These are phyloP conservation scores for Linurgus olivaceus DNA, from an alignment of 2,797 vertebrate genomes.

Conservation along the genomic window DNA sequence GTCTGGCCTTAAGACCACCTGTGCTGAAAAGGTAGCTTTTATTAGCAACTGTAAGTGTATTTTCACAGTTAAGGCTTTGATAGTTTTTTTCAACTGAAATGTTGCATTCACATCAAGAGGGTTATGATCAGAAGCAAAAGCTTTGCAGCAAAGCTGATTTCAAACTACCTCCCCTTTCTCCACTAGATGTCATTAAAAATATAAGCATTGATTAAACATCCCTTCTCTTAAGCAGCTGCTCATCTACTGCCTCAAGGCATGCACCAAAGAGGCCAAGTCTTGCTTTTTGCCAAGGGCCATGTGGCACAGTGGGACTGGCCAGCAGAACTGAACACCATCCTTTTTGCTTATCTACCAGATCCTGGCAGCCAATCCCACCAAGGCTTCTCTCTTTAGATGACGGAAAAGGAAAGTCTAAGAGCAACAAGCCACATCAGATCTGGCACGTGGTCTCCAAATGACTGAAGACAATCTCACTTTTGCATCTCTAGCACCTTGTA, in stretches of 20 bases:
- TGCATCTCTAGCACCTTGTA: not conserved
- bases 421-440: not conserved
- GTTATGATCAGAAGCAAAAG: not conserved
- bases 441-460: rapidly evolving
- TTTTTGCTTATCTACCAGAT: not conserved
- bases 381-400: not conserved
- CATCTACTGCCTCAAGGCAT: not conserved
- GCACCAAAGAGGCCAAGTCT: not conserved
- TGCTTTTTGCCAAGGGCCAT: not conserved
- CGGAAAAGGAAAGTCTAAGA: not conserved
- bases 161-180: not conserved
- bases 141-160: not conserved
- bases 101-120: not conserved
- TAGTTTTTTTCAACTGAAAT: not conserved
- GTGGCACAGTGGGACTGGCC: not conserved
- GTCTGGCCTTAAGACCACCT: not conserved
- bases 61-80: not conserved
- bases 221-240: not conserved
- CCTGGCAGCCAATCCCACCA: not conserved
- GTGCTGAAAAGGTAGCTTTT: not conserved
- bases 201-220: not conserved
- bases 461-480: not conserved
- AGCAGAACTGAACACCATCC: not conserved
- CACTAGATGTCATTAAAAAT: not conserved
- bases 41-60: not conserved